A percentile compares a stretch with the other conserved stretches of the same genome.
Conservation (phyloP, 2,113 vertebrate genomes). For the Gallinago undulata region DNA sequence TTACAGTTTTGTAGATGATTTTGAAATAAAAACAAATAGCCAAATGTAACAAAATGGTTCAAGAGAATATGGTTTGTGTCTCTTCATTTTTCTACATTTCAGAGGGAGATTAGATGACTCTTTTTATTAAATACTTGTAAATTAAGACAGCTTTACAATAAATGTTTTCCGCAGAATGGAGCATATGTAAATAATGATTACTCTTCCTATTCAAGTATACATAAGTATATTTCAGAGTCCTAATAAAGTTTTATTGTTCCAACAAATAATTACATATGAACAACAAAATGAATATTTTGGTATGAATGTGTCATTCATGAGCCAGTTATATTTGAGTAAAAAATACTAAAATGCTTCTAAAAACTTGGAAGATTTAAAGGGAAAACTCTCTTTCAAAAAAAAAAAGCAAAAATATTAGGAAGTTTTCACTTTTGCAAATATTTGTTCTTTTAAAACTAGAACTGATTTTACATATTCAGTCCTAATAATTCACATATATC, state of each 20-base stretch:
- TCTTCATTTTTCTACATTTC: background rate
- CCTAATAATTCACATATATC: background rate
- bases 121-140: background rate
- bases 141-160: background rate
- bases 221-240: background rate
- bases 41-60: background rate
- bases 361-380: background rate
- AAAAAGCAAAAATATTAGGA: background rate
- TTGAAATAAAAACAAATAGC: background rate
- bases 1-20: background rate
- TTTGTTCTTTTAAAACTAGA: background rate
- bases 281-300: background rate
- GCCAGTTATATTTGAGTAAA: background rate
- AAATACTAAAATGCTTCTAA: background rate
- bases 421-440: background rate
- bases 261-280: background rate
- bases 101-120: background rate
- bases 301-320: background rate
- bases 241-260: background rate
- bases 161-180: background rate
- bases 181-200: fast-evolving
- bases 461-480: background rate
- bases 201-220: background rate
- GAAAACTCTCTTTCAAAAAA: background rate
- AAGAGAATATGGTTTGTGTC: background rate